phyloP scores from a whole-genome alignment of 2,797 vertebrate genomes.

The Remorina albescens region DNA sequence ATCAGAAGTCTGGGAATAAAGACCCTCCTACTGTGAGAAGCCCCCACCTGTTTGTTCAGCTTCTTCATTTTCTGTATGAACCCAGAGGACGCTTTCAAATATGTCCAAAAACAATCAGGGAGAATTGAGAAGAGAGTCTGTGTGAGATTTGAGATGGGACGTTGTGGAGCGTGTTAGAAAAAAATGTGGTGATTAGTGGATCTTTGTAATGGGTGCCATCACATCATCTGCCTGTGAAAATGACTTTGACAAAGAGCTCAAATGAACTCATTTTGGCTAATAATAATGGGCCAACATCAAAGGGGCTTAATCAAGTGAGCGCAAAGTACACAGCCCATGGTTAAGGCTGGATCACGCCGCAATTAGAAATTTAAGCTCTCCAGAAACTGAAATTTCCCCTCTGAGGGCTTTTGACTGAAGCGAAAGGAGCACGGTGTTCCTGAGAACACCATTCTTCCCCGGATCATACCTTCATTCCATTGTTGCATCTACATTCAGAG shows the following conservation, averaged over 20 bases:
- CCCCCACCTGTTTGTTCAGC: constrained; percentile 43
- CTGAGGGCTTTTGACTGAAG: constrained; percentile 46
- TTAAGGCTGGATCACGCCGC: constrained; percentile 24
- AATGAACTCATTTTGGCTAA: constrained; percentile 56
- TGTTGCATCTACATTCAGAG: constrained; percentile 31
- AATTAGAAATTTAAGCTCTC: constrained; percentile 40
- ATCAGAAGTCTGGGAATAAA: constrained; percentile 10
- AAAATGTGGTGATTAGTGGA: constrained; percentile 27
- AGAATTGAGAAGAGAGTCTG: constrained; percentile 30
- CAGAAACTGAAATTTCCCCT: constrained; percentile 43
- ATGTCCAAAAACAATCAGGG: constrained; percentile 25
- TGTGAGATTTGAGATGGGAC: constrained; percentile 2
- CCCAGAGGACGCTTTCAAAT: constrained; percentile 26
- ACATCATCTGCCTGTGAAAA: constrained; percentile 46
- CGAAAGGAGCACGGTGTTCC: constrained; percentile 38
- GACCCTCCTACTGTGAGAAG: constrained; percentile 30
- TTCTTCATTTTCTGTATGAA: constrained; percentile 11
- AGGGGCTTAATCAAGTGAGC: constrained; percentile 52
- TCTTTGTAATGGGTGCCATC: constrained; percentile 36
- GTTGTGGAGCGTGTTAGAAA: constrained; percentile 3
- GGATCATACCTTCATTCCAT: constrained; percentile 26
- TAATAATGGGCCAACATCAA: constrained; percentile 55
- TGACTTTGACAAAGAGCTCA: constrained; percentile 60
- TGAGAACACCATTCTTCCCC: constrained; percentile 27
- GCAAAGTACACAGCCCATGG: constrained; percentile 19